Base-by-base conservation (phyloP, 2,113 vertebrate species). In the Suricata suricatta region DNA sequence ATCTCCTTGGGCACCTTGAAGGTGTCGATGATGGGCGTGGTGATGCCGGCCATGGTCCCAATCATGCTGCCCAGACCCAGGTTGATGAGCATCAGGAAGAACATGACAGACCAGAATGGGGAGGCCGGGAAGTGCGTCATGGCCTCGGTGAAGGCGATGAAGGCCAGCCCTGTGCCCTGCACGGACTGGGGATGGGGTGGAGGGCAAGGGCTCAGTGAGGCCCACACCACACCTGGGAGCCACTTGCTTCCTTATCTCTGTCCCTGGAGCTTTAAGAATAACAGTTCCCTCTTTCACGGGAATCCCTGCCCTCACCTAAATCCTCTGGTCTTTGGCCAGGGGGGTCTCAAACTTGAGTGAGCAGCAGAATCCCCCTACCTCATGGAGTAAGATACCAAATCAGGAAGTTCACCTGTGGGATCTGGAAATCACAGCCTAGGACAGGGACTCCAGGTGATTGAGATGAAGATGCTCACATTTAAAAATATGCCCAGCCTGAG, bases 21-120 rank as follows among this genome's bases (percentile, higher is more conserved):
- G 94, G 99, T 99, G 91, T 99, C 99, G 9, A 99, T 99, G 98
- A 99, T 99, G 93, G 99, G 99, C 0, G 99, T 99, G 90, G 99
- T 99, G 99, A 99, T 99, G 94, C 99, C 99, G 0, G 99, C 99
- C 99, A 99, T 99, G 97, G 99, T 99, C 79, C 99, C 99, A 0
- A 99, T 99, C 99, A 99, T 99, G 98, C 99, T 99, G 16, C 99
- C 99, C 98, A 99, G 96, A 31, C 99, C 99, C 98, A 99, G 98
- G 98, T 99, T 99, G 97, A 99, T 99, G 83, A 99, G 98, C 99
- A 99, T 99, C 98, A 99, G 98, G 99, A 99, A 99, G 99, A 99
- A 99, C 99, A 99, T 99, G 98, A 99, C 99, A 0, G 99, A 99
- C 99, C 99, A 99, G 98, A 99, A 99, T 0, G 99, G 99, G 5